Conservation (phyloP, 2,113 vertebrate genomes). For the Argyrosomus japonicus region DNA sequence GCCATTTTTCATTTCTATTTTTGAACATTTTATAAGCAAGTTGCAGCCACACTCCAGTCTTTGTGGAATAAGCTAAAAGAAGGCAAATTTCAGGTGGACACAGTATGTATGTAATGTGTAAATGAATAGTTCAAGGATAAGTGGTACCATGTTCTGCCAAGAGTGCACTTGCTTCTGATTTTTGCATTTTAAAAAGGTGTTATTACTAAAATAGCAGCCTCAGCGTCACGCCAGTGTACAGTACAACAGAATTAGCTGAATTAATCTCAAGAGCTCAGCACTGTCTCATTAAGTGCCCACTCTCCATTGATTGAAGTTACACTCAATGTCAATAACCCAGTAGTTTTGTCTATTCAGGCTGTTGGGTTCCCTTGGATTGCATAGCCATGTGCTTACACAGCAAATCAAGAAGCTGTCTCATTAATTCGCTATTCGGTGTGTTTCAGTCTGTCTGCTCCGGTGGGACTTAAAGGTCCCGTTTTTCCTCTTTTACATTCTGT, state of each 20-base stretch:
- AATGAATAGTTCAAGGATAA: neutral
- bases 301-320: constrained; percentile 71
- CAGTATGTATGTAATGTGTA: neutral
- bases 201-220: constrained; percentile 49
- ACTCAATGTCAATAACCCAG: constrained; percentile 68
- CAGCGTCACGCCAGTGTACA: constrained; percentile 47
- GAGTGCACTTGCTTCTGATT: constrained; percentile 1
- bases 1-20: neutral
- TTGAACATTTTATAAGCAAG: neutral
- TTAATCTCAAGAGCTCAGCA: constrained; percentile 61
- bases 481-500: neutral
- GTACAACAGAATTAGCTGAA: constrained; percentile 48
- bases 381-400: constrained; percentile 67
- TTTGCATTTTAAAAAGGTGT: constrained; percentile 28
- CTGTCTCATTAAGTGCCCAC: constrained; percentile 67
- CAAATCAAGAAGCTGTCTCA: constrained; percentile 58
- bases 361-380: constrained; percentile 64
- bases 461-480: constrained; percentile 1
- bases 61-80: no score
- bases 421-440: constrained; percentile 56
- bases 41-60: no score
- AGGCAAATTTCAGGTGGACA: no score
- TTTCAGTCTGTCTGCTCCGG: constrained; percentile 13
- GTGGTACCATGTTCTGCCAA: neutral
- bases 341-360: constrained; percentile 77